Conservation (phyloP, 1,140 invertebrate genomes). For the Berghia stephanieae region DNA sequence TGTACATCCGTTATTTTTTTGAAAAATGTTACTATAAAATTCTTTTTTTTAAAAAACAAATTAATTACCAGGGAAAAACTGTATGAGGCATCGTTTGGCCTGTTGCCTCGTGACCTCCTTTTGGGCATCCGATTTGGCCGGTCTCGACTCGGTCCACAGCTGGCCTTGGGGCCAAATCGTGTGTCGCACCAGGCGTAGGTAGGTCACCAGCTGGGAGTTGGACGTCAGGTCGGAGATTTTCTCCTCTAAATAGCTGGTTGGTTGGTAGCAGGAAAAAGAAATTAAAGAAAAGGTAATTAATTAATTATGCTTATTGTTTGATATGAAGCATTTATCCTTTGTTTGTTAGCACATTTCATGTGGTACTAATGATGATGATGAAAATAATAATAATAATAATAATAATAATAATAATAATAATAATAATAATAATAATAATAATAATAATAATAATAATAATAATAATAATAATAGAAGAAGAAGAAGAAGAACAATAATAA, state of each 20-base stretch:
- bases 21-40: too few species aligned
- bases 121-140: slow-evolving; percentile 39
- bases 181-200: slow-evolving; percentile 49
- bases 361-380: background rate
- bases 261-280: background rate
- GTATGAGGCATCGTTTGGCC: slow-evolving; percentile 41
- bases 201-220: slow-evolving; percentile 39
- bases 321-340: background rate
- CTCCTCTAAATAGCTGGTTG: slow-evolving; percentile 47
- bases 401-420: too few species aligned
- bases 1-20: too few species aligned
- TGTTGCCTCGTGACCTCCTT: slow-evolving; percentile 40
- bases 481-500: too few species aligned
- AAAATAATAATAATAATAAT: too few species aligned
- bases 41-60: too few species aligned
- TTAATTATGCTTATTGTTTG: background rate
- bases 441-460: too few species aligned
- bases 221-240: slow-evolving; percentile 40
- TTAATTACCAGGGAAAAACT: slow-evolving; percentile 51
- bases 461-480: too few species aligned
- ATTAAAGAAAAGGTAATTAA: background rate
- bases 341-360: background rate
- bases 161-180: slow-evolving; percentile 56
- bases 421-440: too few species aligned
- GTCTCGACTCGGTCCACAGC: slow-evolving; percentile 28